Conservation (phyloP, 92 coral and sea anemone genomes). For the Bergia sp. region DNA sequence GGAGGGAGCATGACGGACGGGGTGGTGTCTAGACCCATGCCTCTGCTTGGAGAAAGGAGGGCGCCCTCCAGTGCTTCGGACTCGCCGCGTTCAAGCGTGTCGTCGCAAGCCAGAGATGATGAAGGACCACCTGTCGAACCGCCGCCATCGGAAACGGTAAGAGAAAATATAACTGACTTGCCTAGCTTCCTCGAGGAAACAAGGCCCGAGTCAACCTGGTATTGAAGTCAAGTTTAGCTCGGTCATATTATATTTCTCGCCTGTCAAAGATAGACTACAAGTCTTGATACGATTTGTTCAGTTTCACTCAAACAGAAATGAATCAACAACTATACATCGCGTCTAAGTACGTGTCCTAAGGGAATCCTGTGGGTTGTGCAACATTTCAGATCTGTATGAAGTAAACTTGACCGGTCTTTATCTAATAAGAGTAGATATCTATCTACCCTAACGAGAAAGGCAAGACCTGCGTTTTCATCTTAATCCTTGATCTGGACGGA, state of each 20-base stretch:
- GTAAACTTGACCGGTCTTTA: too few species aligned
- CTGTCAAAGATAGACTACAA: too few species aligned
- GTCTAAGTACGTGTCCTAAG: too few species aligned
- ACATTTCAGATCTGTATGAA: too few species aligned
- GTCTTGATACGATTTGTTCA: too few species aligned
- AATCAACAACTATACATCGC: too few species aligned
- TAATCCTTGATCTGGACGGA: too few species aligned
- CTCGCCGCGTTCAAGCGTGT: conserved; percentile 37
- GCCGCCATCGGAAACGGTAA: conserved; percentile 50
- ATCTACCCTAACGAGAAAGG: too few species aligned
- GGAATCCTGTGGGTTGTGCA: too few species aligned
- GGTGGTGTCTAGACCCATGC: neutral
- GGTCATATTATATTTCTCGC: neutral
- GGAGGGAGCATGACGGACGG: conserved; percentile 8
- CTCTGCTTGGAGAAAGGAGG: neutral
- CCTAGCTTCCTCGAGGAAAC: neutral
- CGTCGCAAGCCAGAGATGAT: conserved; percentile 30
- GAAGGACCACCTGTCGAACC: conserved; percentile 45
- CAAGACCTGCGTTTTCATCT: too few species aligned
- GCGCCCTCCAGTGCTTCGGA: neutral
- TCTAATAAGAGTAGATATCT: too few species aligned
- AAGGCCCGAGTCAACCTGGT: neutral
- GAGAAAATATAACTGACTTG: neutral
- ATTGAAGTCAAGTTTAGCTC: neutral
- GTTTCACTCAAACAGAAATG: too few species aligned